phyloP scores from a whole-genome alignment of 2,113 vertebrate species.

The Tetrax tetrax region DNA sequence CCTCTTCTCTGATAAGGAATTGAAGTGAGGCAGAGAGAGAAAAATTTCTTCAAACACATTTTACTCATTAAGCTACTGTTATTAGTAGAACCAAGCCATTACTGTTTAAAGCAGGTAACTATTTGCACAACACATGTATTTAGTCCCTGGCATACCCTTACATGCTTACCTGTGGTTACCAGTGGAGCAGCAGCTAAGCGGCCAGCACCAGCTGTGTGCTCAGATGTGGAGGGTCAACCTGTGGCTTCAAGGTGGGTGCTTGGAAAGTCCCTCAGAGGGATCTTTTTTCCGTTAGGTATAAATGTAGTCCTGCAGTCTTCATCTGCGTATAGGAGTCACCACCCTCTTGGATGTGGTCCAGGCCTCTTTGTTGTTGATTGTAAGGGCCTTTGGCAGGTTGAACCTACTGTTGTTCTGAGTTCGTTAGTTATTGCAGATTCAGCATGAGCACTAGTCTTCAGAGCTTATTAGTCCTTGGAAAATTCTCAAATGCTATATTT shows the following conservation, averaged over 20 bases:
- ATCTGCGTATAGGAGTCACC: too few species aligned
- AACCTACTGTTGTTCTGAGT: not conserved
- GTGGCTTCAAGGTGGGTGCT: not conserved
- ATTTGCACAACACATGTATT: not conserved
- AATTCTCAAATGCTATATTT: not conserved
- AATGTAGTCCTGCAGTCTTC: not conserved
- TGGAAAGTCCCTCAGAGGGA: not conserved
- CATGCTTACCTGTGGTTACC: not conserved
- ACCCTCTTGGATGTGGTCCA: fast-evolving
- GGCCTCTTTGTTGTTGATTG: not conserved
- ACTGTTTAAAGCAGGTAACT: not conserved
- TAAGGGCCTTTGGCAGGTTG: not conserved
- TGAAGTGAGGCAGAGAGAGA: not conserved
- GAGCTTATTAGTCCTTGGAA: not conserved
- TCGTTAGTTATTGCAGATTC: not conserved
- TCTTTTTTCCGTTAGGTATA: not conserved
- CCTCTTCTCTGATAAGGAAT: not conserved
- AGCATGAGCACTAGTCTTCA: not conserved
- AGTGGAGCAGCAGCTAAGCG: not conserved
- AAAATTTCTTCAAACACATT: not conserved
- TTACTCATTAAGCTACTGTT: not conserved
- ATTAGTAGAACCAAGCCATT: not conserved
- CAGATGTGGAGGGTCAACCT: too few species aligned
- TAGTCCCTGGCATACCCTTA: not conserved
- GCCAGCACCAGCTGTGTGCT: not conserved